Conservation (phyloP, 1,140 invertebrate genomes). For the Oppia nitens region DNA sequence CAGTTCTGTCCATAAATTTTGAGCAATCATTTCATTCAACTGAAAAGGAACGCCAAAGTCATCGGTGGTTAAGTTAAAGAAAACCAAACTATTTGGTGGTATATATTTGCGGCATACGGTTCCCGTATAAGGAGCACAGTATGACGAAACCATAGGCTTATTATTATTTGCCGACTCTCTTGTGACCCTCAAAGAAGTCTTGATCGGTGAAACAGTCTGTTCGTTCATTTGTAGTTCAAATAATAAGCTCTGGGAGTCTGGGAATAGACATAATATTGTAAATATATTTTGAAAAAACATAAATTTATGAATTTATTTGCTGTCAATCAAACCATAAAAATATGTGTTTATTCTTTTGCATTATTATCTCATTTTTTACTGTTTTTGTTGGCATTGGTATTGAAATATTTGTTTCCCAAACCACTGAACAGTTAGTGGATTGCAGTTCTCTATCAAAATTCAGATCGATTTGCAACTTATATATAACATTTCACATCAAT, state of each 20-base stretch:
- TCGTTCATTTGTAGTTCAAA: conserved; percentile 4
- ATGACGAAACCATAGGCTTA: conserved; percentile 30
- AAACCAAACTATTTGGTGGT: conserved; percentile 48
- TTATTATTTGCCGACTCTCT: not conserved
- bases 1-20: conserved; percentile 63
- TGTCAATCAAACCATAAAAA: too few relatives aligned
- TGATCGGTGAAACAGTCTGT: not conserved
- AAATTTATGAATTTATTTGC: too few relatives aligned
- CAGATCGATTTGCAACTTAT: too few relatives aligned
- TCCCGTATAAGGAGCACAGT: conserved; percentile 73
- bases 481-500: too few relatives aligned
- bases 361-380: too few relatives aligned
- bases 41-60: conserved; percentile 42
- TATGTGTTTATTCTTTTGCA: too few relatives aligned
- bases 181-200: conserved; percentile 22
- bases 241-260: conserved; percentile 1
- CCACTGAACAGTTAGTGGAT: too few relatives aligned
- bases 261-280: too few relatives aligned
- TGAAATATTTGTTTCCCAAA: too few relatives aligned
- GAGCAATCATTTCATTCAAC: conserved; percentile 66
- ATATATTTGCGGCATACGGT: conserved; percentile 68
- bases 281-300: too few relatives aligned
- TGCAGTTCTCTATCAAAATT: too few relatives aligned
- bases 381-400: too few relatives aligned
- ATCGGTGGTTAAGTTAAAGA: conserved; percentile 45